phyloP scores from a whole-genome alignment of 1,140 invertebrate species.

The Trachymyrmex cornetzi region DNA sequence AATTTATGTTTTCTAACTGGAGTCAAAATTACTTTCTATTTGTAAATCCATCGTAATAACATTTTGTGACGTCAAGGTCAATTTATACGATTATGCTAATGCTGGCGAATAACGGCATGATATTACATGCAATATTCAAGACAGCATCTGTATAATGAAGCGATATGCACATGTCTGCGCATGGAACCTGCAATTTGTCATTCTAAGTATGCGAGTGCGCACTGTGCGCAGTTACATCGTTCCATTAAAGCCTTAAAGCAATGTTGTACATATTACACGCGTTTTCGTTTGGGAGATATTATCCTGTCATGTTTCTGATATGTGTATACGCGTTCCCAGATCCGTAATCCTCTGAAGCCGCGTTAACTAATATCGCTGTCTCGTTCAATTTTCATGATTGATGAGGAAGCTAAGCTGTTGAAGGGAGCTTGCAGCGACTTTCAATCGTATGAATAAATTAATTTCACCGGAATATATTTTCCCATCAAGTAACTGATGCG shows the following conservation, averaged over 20 bases:
- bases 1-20: not conserved
- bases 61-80: not conserved
- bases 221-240: not conserved
- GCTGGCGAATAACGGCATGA: conserved; percentile 2
- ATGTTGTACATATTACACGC: not conserved
- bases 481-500: no score
- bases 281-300: conserved; percentile 11
- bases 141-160: conserved; percentile 25
- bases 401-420: conserved; percentile 33
- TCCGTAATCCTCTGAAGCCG: conserved; percentile 11
- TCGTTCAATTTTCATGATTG: conserved; percentile 33
- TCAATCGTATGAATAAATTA: conserved; percentile 26
- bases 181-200: conserved; percentile 29
- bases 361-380: conserved; percentile 40
- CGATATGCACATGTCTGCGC: not conserved
- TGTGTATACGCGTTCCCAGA: not conserved
- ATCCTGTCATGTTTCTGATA: not conserved
- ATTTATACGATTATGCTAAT: conserved; percentile 36
- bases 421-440: not conserved
- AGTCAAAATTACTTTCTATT: not conserved
- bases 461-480: conserved; percentile 9
- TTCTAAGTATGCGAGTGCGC: not conserved
- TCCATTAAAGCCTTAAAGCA: not conserved
- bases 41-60: not conserved
- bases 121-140: conserved; percentile 57